Evolutionary conservation across 2,113 vertebrate species (phyloP).

Genomic region (Motacilla tschutschensis): DNA sequence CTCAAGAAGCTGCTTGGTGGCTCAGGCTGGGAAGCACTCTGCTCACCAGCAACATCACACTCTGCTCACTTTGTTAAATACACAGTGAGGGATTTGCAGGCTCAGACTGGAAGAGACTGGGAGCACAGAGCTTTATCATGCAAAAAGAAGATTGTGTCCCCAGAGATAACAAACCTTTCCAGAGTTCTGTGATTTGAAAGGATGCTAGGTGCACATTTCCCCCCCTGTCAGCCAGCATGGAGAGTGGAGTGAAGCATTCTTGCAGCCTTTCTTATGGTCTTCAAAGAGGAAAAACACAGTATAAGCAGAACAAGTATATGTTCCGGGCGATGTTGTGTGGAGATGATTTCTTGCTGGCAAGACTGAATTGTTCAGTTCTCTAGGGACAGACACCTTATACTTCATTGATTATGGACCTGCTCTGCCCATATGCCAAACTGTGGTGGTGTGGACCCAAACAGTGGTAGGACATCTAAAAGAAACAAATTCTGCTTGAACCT

Average conservation of each 20-base stretch:
- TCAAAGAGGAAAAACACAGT: background rate
- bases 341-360: background rate
- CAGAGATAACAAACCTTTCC: background rate
- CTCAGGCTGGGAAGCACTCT: background rate
- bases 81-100: background rate
- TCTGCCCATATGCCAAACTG: background rate
- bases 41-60: background rate
- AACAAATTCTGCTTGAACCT: background rate
- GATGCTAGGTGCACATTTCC: background rate
- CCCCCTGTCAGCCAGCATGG: accelerated
- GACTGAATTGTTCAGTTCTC: background rate
- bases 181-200: background rate
- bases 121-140: background rate
- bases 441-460: background rate
- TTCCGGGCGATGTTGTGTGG: background rate
- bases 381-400: background rate
- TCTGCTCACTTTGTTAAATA: background rate
- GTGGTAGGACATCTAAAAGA: background rate
- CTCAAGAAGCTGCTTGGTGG: background rate
- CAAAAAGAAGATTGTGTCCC: background rate
- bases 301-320: background rate
- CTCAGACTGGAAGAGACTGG: background rate
- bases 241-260: background rate
- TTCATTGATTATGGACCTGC: background rate
- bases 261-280: background rate